Evolutionary conservation across 2,113 vertebrate species (phyloP), one percentile per base, ranked within the genome.

Genomic region (Lasiurus borealis): DNA sequence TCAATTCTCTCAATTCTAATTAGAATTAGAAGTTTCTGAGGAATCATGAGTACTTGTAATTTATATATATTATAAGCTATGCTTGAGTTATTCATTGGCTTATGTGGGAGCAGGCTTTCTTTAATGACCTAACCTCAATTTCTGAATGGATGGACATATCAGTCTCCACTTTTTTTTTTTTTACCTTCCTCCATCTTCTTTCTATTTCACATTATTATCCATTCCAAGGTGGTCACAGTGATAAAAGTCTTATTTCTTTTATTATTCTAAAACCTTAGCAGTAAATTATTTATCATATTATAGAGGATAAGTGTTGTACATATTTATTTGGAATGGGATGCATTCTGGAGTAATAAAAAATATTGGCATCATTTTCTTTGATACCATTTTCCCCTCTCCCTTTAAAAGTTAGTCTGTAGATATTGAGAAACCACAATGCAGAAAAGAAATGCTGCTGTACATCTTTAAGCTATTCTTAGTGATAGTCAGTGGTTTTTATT

Each of bases 1-100:
- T 90, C 95, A 95, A 95, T 96, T 96, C 40, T 89, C 82, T 96
- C 82, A 93, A 82, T 93, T 97, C 90, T 97, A 95, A 97, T 96
- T 93, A 96, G 92, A 91, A 69, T 94, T 85, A 93, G 77, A 96
- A 71, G 44, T 88, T 97, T 97, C 90, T 75, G 85, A 92, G 90
- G 93, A 95, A 90, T 85, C 62, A 50, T 85, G 81, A 93, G 80
- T 95, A 78, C 89, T 96, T 78, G 59, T 86, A 95, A 96, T 95
- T 97, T 86, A 92, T 57, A 90, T 18, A 54, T 88, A 73, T 46
- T 21, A 50, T 59, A 50, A 93, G 48, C 21, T 87, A 44, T 85
- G 94, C 92, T 90, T 92, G 85, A 96, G 72, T 85, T 92, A 95
- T 90, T 96, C 81, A 88, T 66, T 93, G 90, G 68, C 66, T 96